Evolutionary conservation across 2,113 vertebrate genomes (phyloP), one percentile per base, ranked within the genome.

Genomic region (Baryphthengus martii): DNA sequence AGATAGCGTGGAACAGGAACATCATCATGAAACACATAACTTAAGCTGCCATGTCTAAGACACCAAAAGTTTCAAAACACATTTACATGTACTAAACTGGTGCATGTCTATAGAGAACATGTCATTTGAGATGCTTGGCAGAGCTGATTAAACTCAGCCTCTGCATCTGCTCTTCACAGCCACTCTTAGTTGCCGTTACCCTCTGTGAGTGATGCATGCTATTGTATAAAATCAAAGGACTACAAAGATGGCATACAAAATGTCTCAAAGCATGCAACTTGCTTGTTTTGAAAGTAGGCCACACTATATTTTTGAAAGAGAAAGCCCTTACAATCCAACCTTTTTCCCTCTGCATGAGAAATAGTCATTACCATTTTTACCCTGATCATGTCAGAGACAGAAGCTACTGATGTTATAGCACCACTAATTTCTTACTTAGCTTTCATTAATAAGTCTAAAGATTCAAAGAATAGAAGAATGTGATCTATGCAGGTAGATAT

Each of bases 331-430:
- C 13, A 59, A 63, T 45, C 7, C 28, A 17, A 6, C 42, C 14
- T 19, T 74, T 47, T 85, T 10, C 11, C 8, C 5, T 59, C 17
- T 55, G 18, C 24, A 7, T 35, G 17, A 37, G 28, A 93, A 85
- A 83, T 1, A 52, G 25, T 40, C 4, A 0, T 62, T 15, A 40
- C 0, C 0, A 12, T 4, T 68, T 91, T 93, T 49, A 72, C 10
- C 13, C 33, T 47, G 72, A 50, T 28, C 0, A 0, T 31, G 13
- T 63, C 52, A 78, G 40, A 72, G 26, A 67, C 13, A n/a, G 42
- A 81, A 91, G 14, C 52, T 78, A 47, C 49, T 75, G 39, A 75
- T 44, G 28, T 44, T 39, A 44, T 2, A 73, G 24, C 9, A 82
- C 17, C 5, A 10, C 67, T 87, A 50, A 79, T 91, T 82, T 85